Percentiles rank a stretch among this genome's conserved stretches.
Evolutionary conservation across 2,113 vertebrate species (phyloP).

Genomic region (Protomyctophum bolini): DNA sequence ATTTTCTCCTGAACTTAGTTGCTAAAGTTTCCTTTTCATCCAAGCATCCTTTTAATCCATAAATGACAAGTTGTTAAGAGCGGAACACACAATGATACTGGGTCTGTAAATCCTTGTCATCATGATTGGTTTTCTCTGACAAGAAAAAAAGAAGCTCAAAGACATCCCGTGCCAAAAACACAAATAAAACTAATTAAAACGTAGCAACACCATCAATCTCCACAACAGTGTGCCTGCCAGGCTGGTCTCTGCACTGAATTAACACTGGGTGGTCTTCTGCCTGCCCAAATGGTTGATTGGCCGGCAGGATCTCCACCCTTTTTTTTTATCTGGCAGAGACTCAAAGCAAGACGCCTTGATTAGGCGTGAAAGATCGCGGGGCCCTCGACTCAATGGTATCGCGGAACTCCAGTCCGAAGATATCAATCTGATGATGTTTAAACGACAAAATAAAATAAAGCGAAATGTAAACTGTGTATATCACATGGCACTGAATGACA

Average conservation of each 20-base stretch:
- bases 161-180: slow-evolving; percentile 59
- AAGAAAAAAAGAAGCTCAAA: slow-evolving; percentile 29
- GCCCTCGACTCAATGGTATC: neutral
- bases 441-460: too few relatives aligned
- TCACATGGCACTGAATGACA: slow-evolving; percentile 1
- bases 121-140: slow-evolving; percentile 61
- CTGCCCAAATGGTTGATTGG: slow-evolving; percentile 7
- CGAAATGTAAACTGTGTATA: too few relatives aligned
- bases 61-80: slow-evolving; percentile 37
- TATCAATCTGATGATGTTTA: too few relatives aligned
- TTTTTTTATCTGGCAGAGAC: slow-evolving; percentile 37
- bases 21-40: slow-evolving; percentile 2
- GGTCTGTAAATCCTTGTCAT: slow-evolving; percentile 57
- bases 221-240: slow-evolving; percentile 44
- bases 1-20: neutral
- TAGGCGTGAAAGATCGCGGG: slow-evolving; percentile 28
- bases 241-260: slow-evolving; percentile 43
- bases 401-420: neutral
- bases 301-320: slow-evolving; percentile 24
- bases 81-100: slow-evolving; percentile 32
- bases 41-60: slow-evolving; percentile 24
- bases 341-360: slow-evolving; percentile 43
- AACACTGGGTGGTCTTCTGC: slow-evolving; percentile 44
- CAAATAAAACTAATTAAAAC: slow-evolving; percentile 77
- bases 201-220: slow-evolving; percentile 68